Base-by-base conservation (phyloP, 2,888 invertebrate genomes). In the Hirtodrosophila trivittata region DNA sequence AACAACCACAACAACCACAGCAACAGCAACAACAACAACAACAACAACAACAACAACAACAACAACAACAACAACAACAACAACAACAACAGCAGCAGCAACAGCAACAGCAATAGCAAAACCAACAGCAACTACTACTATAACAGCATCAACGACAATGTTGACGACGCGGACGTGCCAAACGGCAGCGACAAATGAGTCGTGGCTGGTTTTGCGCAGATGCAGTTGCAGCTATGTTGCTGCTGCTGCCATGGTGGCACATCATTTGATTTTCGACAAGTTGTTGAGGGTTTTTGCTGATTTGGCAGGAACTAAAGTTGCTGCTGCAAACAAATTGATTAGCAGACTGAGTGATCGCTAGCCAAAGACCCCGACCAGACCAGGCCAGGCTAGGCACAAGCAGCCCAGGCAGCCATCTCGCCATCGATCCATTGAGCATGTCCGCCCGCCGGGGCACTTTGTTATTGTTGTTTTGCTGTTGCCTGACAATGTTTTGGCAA, bases 251-350 rank as follows among this genome's bases (percentile, higher is more conserved):
- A 37, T 83, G 81, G 85, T 86, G 80, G 80, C 86, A 86, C 84
- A 80, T 80, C 86, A 86, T 80, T 80, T 86, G 86, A 80, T 80
- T 80, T 80, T 80, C 84, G 78, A 80, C 78, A 80, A 80, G 86
- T 80, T 80, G 78, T 86, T 80, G 78, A 76, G 78, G 86, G 74
- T 86, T 83, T 80, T 80, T 83, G 84, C 80, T 85, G 78, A 78
- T 78, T 78, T 83, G 78, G 77, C 75, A 69, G 73, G 59, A 37
- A 56, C 75, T 18, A 43, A 38, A 25, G 43, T 42, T 37, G 47
- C 28, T 46, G 65, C 49, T 33, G 51, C 75, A 63, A 86, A 83
- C 83, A 78, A 78, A 84, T 78, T 85, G 83, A 78, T 85, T 78
- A 86, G 80, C 86, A 66, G 57, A 52, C 77, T 75, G 75, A 71